Evolutionary conservation across 2,797 vertebrate species (phyloP).

Genomic region (Sphaeramia orbicularis): DNA sequence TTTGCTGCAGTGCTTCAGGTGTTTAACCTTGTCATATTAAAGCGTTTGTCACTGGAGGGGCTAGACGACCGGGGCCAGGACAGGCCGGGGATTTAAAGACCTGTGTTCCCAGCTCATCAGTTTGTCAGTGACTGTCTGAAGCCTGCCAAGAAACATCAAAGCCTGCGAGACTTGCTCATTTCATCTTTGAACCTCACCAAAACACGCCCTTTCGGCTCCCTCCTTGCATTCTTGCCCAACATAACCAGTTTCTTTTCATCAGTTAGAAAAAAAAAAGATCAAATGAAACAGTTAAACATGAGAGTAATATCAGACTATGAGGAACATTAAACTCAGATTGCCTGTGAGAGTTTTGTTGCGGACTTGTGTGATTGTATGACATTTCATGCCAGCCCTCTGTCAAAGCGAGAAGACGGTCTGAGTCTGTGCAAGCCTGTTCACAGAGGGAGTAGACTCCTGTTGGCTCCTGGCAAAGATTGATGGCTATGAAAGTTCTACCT

Average conservation of each 20-base stretch:
- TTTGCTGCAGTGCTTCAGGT: constrained; percentile 71
- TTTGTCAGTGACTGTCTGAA: constrained; percentile 81
- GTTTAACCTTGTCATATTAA: constrained; percentile 83
- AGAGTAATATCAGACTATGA: constrained; percentile 20
- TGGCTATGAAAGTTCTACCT: constrained; percentile 79
- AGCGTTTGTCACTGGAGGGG: constrained; percentile 75
- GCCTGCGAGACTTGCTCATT: constrained; percentile 59
- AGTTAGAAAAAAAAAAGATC: constrained; percentile 3
- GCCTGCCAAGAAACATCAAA: constrained; percentile 85
- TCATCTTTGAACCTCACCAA: constrained; percentile 80
- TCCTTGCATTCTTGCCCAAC: constrained; percentile 39
- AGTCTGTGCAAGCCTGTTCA: constrained; percentile 66
- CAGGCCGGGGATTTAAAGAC: constrained; percentile 50
- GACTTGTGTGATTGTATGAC: constrained; percentile 24
- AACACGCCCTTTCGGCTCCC: constrained; percentile 56
- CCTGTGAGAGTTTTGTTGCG: constrained; percentile 27
- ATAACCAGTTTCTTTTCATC: constrained; percentile 25
- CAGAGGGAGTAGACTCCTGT: constrained; percentile 54
- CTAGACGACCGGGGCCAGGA: constrained; percentile 65
- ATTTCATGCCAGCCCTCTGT: constrained; percentile 38
- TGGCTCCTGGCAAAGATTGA: constrained; percentile 75
- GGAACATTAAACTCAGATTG: constrained; percentile 29
- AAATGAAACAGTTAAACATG: constrained; percentile 9
- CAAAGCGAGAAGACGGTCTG: constrained; percentile 44
- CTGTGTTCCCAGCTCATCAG: constrained; percentile 71